These are phyloP conservation scores for Tenebrio molitor DNA, from an alignment of 1,140 invertebrate species.

Conservation along the genomic window DNA sequence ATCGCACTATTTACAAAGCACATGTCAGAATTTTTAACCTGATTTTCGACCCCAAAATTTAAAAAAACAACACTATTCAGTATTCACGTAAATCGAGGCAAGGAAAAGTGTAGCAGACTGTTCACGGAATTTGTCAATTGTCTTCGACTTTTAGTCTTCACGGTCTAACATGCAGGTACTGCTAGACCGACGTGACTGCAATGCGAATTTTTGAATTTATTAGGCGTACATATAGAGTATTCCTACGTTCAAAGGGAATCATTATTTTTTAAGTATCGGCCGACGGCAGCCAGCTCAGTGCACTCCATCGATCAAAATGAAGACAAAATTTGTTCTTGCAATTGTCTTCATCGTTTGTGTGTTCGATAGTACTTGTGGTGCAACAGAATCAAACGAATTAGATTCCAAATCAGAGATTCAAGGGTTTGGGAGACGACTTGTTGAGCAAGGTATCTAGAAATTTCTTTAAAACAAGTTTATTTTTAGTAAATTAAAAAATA, in stretches of 20 bases:
- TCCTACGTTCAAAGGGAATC: constrained; percentile 10
- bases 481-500: neutral
- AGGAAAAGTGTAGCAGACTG: constrained; percentile 14
- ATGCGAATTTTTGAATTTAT: constrained; percentile 22
- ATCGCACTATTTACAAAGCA: too few relatives aligned
- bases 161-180: constrained; percentile 11
- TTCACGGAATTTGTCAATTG: constrained; percentile 22
- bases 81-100: too few relatives aligned
- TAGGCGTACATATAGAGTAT: constrained; percentile 18
- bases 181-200: constrained; percentile 20
- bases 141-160: neutral
- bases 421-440: constrained; percentile 49
- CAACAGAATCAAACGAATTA: constrained; percentile 5
- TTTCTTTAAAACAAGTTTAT: constrained; percentile 22
- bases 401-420: constrained; percentile 1
- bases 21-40: too few relatives aligned
- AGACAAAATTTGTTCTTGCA: constrained; percentile 12
- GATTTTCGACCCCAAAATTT: too few relatives aligned
- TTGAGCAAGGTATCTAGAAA: constrained; percentile 54
- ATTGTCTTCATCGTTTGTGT: constrained; percentile 8
- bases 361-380: neutral
- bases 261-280: constrained; percentile 20
- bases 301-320: neutral
- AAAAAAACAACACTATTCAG: too few relatives aligned
- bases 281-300: neutral